Conservation (phyloP, 2,888 invertebrate genomes). For the Cylindroiulus punctatus region DNA sequence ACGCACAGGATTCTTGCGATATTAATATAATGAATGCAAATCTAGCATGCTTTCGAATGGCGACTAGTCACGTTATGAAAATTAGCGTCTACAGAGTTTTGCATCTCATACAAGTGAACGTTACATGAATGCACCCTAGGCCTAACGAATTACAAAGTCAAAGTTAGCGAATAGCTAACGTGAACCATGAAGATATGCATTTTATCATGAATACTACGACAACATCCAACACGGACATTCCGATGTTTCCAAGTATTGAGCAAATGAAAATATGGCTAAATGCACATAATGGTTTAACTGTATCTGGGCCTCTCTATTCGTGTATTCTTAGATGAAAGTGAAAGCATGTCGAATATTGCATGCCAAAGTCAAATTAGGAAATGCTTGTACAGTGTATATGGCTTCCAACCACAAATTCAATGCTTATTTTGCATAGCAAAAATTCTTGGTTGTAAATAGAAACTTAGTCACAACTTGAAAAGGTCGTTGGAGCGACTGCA, state of each 20-base stretch:
- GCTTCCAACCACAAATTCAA: background rate
- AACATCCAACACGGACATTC: background rate
- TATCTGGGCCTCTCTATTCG: background rate
- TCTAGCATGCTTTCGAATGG: background rate
- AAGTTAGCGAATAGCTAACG: background rate
- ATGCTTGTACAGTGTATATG: background rate
- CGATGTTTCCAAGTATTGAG: background rate
- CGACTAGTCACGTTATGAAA: constrained; percentile 1
- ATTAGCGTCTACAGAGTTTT: background rate
- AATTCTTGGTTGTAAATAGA: too few species aligned
- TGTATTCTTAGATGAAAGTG: background rate
- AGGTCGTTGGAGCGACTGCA: too few species aligned
- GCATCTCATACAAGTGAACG: background rate
- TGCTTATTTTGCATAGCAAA: too few species aligned
- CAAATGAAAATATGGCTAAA: background rate
- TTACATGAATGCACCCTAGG: background rate
- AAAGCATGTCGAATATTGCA: constrained; percentile 2
- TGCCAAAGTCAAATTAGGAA: background rate
- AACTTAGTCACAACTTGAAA: too few species aligned
- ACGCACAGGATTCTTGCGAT: background rate
- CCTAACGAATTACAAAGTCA: background rate
- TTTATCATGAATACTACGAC: background rate
- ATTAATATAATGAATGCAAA: background rate
- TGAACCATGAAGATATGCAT: background rate
- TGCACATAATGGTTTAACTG: background rate